Evolutionary conservation across 1,140 invertebrate species (phyloP), one percentile per base, ranked within the genome.

Genomic region (Bombus picipes): DNA sequence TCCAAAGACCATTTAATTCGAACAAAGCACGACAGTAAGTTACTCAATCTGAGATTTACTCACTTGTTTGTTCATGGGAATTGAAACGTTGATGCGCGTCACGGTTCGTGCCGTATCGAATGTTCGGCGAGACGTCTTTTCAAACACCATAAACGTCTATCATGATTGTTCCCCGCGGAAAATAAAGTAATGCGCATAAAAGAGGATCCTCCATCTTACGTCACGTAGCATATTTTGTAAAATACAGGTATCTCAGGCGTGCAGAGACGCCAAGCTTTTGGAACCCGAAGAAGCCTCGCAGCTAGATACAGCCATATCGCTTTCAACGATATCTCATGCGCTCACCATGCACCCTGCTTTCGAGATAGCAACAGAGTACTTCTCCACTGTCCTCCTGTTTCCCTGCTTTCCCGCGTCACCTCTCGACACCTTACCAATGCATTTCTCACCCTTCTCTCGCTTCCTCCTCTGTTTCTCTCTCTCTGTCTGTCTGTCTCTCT

Each of bases 311-410:
- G 59, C 83, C 89, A 70, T 83, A 88, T 90, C 86, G 65, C 77
- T 90, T 81, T 90, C 87, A 88, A 90, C 87, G 72, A 65, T 90
- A 90, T 88, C 89, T 88, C 83, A n/a, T 43, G 32, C 53, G 53
- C 28, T 70, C 41, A 18, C 68, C 28, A 57, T 87, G 66, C 86
- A 90, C 76, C 76, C 86, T 89, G 83, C 68, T 83, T 47, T 70
- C 82, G 88, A 83, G 81, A 84, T 85, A 85, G 57, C 81, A 80
- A 72, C 66, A 53, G 32, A 78, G 53, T 89, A 72, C 57, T 32
- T 34, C 65, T 71, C 41, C 34, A 15, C 37, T 77, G 47, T 57
- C 66, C 47, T 82, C 72, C 22, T 5, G 53, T 22, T 41, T 37
- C 59, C 62, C 47, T 25, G 12, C 78, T 53, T 43, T 78, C 66